Base-by-base conservation (phyloP, 2,113 vertebrate genomes). In the Dipodomys spectabilis region DNA sequence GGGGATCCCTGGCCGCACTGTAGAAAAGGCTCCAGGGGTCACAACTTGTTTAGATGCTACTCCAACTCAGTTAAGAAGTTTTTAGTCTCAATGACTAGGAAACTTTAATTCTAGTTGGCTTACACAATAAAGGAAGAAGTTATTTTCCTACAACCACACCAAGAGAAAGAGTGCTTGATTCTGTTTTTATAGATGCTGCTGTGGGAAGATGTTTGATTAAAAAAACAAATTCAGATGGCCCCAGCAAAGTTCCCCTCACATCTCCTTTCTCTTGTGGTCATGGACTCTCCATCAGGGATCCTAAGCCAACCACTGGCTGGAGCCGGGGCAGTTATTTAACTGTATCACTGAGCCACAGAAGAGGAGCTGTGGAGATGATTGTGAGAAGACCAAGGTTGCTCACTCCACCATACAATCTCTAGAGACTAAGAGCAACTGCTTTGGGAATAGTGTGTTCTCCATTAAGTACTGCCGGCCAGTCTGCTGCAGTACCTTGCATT, bases 1-100 rank as follows among this genome's bases (percentile, higher is more conserved):
- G 19, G n/a, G 67, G 35, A 73, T 27, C 44, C 12, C 39, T 62
- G 65, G 45, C 2, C 3, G 44, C 32, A 7, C 35, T 68, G 49
- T 53, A 69, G 77, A 25, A 78, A 62, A 92, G 57, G 32, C 35
- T 73, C 44, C 30, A 85, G 28, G 20, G 79, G 65, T n/a, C 65
- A 27, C 4, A 68, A 6, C 1, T 15, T 30, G 18, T 30, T 83
- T 65, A 44, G 10, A 39, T 5, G 23, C 7, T 30, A 0, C 57
- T 28, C 28, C 39, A 88, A 35, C 32, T n/a, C 60, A 64, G n/a
- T 92, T 71, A 49, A 68, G 86, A 86, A 22, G 9, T 39, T 82
- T 69, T 91, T 81, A 62, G 73, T 75, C 86, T 83, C 68, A 83
- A 91, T 83, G 67, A 95, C 88, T 79, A 87, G 57, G 83, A 87